phyloP scores from a whole-genome alignment of 2,113 vertebrate genomes.

The Cochlearius cochlearius region DNA sequence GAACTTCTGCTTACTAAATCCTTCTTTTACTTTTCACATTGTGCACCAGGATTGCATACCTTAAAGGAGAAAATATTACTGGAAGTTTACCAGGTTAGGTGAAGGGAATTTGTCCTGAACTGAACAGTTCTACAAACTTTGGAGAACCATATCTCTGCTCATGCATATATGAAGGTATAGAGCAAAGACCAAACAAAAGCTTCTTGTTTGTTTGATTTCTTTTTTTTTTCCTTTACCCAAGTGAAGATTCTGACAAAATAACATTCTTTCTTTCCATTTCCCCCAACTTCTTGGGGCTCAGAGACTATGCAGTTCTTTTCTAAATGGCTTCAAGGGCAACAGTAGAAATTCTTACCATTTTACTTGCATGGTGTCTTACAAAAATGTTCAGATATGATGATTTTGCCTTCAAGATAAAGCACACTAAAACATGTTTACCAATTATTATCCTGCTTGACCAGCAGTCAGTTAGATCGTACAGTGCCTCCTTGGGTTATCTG shows the following conservation, averaged over 20 bases:
- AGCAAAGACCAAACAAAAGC: not conserved
- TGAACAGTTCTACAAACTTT: not conserved
- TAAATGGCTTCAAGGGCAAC: not conserved
- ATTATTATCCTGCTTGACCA: not conserved
- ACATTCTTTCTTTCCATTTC: not conserved
- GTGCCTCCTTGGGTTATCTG: not conserved
- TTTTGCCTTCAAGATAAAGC: not conserved
- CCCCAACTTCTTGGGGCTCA: not conserved
- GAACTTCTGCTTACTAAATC: not conserved
- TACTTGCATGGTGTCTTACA: not conserved
- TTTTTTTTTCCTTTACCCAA: not conserved
- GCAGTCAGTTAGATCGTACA: not conserved
- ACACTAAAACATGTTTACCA: not conserved
- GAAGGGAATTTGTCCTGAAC: not conserved
- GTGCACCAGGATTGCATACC: rapidly evolving
- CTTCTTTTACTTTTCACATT: not conserved
- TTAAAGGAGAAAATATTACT: not conserved
- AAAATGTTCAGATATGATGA: not conserved
- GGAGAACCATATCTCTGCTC: not conserved
- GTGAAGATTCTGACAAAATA: not conserved
- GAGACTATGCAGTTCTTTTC: not conserved
- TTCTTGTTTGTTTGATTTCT: not conserved
- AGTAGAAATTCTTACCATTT: not conserved
- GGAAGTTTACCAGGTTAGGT: not conserved
- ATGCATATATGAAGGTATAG: not conserved